phyloP scores from a whole-genome alignment of 2,888 invertebrate species.

The Zygaena filipendulae region DNA sequence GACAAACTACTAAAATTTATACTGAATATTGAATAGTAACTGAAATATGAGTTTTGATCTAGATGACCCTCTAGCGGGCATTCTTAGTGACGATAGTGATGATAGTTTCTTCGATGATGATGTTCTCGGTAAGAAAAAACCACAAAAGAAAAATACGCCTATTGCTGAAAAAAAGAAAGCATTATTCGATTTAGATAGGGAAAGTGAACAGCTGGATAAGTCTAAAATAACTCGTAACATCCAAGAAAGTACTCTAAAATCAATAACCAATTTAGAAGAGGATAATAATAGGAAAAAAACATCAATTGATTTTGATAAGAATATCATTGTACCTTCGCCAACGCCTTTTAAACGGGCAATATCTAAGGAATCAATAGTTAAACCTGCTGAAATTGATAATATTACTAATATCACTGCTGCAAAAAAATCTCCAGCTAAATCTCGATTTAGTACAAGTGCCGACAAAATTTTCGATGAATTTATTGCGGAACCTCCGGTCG shows the following conservation, averaged over 20 bases:
- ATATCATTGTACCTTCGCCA: too few species aligned
- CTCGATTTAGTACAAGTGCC: conserved; percentile 29
- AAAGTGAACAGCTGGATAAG: conserved; percentile 18
- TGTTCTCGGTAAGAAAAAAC: conserved; percentile 52
- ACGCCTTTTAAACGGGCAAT: conserved; percentile 26
- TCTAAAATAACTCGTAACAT: conserved; percentile 20
- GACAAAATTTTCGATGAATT: conserved; percentile 39
- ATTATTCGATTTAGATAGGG: conserved; percentile 43
- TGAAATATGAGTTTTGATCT: conserved; percentile 71
- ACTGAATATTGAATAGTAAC: too few species aligned
- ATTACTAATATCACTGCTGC: conserved; percentile 19
- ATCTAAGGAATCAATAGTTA: conserved; percentile 37
- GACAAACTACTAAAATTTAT: too few species aligned
- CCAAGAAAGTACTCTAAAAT: conserved; percentile 19
- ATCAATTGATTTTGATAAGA: not conserved
- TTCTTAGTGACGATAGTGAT: conserved; percentile 75
- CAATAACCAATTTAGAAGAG: not conserved
- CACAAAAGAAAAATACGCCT: conserved; percentile 37
- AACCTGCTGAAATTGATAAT: conserved; percentile 24
- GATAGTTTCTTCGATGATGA: conserved; percentile 79
- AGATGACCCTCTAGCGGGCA: conserved; percentile 73
- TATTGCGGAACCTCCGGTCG: conserved; percentile 14
- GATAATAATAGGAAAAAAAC: conserved; percentile 22
- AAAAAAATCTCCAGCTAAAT: conserved; percentile 36
- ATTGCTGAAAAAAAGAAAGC: conserved; percentile 42